These are phyloP conservation scores for Shinisaurus crocodilurus DNA, from an alignment of 2,113 vertebrate genomes.

Conservation along the genomic window DNA sequence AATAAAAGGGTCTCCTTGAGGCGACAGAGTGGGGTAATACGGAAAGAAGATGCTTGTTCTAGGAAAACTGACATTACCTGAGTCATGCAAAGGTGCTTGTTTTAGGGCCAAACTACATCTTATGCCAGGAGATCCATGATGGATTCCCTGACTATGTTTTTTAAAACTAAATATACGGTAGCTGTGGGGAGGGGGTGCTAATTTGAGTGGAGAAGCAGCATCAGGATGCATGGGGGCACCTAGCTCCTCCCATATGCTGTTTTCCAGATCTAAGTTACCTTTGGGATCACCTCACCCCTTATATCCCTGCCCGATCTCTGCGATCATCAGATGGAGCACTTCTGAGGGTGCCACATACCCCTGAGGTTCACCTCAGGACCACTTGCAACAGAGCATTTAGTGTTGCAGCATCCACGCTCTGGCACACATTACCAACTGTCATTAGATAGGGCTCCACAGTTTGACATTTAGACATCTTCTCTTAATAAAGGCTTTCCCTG, in stretches of 20 bases:
- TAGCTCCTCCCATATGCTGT: not conserved
- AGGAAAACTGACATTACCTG: conserved; percentile 57
- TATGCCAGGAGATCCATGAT: not conserved
- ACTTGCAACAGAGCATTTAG: too few species aligned
- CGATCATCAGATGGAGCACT: too few species aligned
- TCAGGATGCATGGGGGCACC: not conserved
- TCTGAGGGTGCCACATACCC: too few species aligned
- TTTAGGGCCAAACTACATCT: conserved; percentile 30
- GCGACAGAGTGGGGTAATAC: not conserved
- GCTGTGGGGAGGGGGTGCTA: not conserved
- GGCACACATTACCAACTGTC: too few species aligned
- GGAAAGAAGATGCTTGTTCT: conserved; percentile 48
- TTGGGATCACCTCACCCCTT: too few species aligned
- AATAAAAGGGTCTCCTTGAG: not conserved
- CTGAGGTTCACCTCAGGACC: too few species aligned
- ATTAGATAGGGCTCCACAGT: too few species aligned
- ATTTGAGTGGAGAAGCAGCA: not conserved
- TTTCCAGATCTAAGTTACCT: not conserved
- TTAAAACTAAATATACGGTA: not conserved
- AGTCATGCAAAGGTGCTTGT: conserved; percentile 61
- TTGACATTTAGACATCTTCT: too few species aligned
- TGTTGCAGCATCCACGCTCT: too few species aligned
- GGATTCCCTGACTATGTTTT: not conserved
- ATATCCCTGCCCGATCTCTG: too few species aligned
- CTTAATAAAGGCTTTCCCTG: too few species aligned